These are phyloP conservation scores for Marcusenius ussheri DNA, from an alignment of 2,113 vertebrate species.

Conservation along the genomic window DNA sequence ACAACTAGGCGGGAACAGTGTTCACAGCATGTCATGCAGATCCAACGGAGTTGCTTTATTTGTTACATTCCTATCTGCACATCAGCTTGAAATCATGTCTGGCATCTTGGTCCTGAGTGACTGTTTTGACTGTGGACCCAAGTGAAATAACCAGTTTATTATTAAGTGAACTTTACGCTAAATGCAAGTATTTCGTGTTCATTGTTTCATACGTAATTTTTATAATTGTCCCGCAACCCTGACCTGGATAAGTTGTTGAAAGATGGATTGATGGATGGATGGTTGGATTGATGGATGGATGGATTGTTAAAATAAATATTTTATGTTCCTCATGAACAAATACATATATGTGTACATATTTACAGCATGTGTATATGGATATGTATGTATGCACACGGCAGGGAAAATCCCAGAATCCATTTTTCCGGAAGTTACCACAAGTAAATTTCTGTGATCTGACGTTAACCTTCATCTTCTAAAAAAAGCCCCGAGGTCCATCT, in stretches of 20 bases:
- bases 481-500: slow-evolving; percentile 58
- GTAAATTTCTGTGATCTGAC: slow-evolving; percentile 58
- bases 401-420: slow-evolving; percentile 4
- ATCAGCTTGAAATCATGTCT: not conserved
- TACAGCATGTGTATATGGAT: not conserved
- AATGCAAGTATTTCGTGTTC: not conserved
- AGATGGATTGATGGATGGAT: not conserved
- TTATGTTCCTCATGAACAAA: not conserved
- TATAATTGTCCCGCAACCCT: not conserved
- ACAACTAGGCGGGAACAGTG: not conserved
- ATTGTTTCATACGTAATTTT: not conserved
- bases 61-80: not conserved
- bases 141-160: not conserved
- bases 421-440: slow-evolving; percentile 33
- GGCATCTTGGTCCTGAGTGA: not conserved
- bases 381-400: not conserved
- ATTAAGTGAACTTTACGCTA: not conserved
- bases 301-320: not conserved
- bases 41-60: not conserved
- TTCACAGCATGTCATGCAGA: not conserved
- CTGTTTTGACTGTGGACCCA: not conserved
- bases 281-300: not conserved
- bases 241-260: not conserved
- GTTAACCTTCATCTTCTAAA: slow-evolving; percentile 71
- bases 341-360: not conserved